Percentiles rank a stretch among this genome's conserved stretches.
phyloP scores from a whole-genome alignment of 2,797 vertebrate species.

The Ctenochaetus hawaiiensis region DNA sequence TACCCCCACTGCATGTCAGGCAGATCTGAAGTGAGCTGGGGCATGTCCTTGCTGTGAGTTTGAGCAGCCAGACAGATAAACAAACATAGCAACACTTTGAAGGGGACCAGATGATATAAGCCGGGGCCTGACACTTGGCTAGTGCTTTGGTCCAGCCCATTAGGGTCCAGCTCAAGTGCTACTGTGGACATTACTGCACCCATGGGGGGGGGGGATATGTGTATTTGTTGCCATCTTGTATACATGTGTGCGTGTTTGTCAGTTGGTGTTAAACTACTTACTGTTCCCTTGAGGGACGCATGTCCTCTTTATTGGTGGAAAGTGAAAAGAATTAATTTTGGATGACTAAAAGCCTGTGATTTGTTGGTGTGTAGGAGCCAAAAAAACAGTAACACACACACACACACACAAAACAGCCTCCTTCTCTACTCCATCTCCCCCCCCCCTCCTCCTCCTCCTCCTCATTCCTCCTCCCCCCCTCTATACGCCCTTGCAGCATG shows the following conservation, averaged over 20 bases:
- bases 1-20: conserved; percentile 82
- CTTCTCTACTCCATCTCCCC: conserved; percentile 25
- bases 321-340: conserved; percentile 68
- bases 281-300: conserved; percentile 67
- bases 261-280: conserved; percentile 60
- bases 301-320: conserved; percentile 66
- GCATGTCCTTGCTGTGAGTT: conserved; percentile 74
- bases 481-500: conserved; percentile 54
- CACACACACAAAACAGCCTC: conserved; percentile 43
- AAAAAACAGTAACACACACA: conserved; percentile 52
- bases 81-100: conserved; percentile 76
- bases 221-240: conserved; percentile 73
- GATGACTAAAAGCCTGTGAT: conserved; percentile 72
- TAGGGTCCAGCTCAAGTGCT: conserved; percentile 75
- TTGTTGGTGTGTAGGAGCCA: conserved; percentile 50
- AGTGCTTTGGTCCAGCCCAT: conserved; percentile 68
- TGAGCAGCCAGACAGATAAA: conserved; percentile 74
- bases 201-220: conserved; percentile 61
- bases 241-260: conserved; percentile 60
- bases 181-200: conserved; percentile 77
- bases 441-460: conserved; percentile 14
- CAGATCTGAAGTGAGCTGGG: conserved; percentile 71
- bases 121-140: conserved; percentile 71
- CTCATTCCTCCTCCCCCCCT: conserved; percentile 12
- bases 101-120: conserved; percentile 55